Base-by-base conservation (phyloP, 1,140 invertebrate genomes). In the Drosophila asahinai region DNA sequence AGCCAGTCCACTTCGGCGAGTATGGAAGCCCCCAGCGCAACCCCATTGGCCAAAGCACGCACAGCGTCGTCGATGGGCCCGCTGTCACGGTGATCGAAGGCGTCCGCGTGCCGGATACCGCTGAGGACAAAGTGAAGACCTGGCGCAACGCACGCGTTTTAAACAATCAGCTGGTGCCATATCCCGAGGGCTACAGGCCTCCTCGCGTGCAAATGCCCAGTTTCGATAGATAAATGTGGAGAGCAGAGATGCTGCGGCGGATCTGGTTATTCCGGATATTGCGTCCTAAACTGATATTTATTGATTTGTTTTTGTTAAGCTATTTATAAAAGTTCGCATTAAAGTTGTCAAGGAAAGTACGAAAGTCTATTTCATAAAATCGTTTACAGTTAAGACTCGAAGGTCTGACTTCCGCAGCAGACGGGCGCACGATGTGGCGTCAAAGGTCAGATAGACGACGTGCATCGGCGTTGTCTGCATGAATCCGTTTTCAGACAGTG, bases 121-220 rank as follows among this genome's bases (percentile, higher is more conserved):
- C 97, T 49, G 95, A 95, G 49, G 97, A 98, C 81, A 96, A 95
- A 63, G 92, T 94, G 12, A 96, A 96, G 83, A 96, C 95, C 2
- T 98, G 97, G 97, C 94, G 97, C 54, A 98, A 98, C 93, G 97
- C 97, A 0, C 93, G 97, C 65, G 97, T 98, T 2, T 96, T 98
- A 27, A 97, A 98, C 80, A 96, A 96, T 48, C 95, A 96, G 91
- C 86, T 97, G 61, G 93, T 97, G 27, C 95, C 95, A 51, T 96
- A 96, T 81, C 95, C 95, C 49, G 94, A 95, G 77, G 95, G 95
- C 14, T 96, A 95, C 68, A 94, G 94, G 83, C 95, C 95, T 70
- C 94, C 95, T 12, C 94, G 94, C 65, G 95, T 90, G 3, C 84
- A 92, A 68, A 91, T 92, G 72, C 87, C 86, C 64, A 91, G 89